Percentiles rank a stretch among this genome's conserved stretches.
Conservation (phyloP, 1,140 invertebrate genomes). For the Idris sp. region DNA sequence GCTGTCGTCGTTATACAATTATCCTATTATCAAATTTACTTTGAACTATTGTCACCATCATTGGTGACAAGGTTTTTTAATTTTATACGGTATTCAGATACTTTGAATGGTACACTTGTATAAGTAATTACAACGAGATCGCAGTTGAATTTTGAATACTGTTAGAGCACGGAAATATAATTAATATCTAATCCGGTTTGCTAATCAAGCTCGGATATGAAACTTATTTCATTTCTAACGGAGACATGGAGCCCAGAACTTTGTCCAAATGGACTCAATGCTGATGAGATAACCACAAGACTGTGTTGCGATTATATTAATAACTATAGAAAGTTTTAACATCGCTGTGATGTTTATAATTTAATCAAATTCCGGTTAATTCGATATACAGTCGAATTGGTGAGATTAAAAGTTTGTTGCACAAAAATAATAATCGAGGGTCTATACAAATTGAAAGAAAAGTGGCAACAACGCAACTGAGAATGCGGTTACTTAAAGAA, state of each 20-base stretch:
- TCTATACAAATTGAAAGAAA: constrained; percentile 61
- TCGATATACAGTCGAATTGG: too few species aligned
- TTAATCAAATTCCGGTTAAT: constrained; percentile 7
- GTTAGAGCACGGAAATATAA: constrained; percentile 54
- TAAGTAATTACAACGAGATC: constrained; percentile 30
- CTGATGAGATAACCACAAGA: constrained; percentile 33
- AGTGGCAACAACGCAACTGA: constrained; percentile 67
- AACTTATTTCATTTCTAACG: constrained; percentile 47
- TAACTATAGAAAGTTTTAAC: constrained; percentile 22
- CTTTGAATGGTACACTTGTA: too few species aligned
- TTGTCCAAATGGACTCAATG: constrained; percentile 26
- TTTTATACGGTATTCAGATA: constrained; percentile 4
- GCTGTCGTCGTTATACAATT: too few species aligned
- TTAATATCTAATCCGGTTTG: constrained; percentile 55
- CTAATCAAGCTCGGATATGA: constrained; percentile 50
- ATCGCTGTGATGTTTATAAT: constrained; percentile 9
- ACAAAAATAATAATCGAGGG: constrained; percentile 23
- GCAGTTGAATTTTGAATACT: constrained; percentile 27
- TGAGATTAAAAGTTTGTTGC: too few species aligned
- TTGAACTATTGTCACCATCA: too few species aligned
- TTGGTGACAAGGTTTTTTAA: too few species aligned
- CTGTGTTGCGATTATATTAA: constrained; percentile 21
- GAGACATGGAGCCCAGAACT: constrained; percentile 36
- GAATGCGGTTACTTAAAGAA: constrained; percentile 69
- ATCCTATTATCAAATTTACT: too few species aligned